Evolutionary conservation across 1,140 invertebrate species (phyloP).

Genomic region (Trichonephila clavipes): DNA sequence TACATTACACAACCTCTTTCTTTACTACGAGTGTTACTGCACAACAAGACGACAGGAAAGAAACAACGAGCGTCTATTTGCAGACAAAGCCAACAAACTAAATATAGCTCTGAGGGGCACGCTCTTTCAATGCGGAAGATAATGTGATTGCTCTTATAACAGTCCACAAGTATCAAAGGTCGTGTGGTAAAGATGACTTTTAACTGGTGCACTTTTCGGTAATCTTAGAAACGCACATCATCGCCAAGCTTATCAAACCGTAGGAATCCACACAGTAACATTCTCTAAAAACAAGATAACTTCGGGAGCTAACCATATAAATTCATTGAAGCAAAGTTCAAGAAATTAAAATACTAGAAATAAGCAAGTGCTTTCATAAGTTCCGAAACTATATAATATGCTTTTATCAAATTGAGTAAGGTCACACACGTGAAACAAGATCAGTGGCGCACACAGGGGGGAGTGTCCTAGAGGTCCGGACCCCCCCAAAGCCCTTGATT

Average conservation of each 20-base stretch:
- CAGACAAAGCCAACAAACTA: slow-evolving; percentile 3
- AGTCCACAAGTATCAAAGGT: slow-evolving; percentile 8
- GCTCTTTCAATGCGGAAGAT: slow-evolving; percentile 8
- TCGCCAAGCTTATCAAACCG: background rate
- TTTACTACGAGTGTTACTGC: background rate
- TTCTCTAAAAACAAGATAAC: background rate
- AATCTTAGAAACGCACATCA: background rate
- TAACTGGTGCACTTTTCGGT: background rate
- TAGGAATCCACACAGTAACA: background rate
- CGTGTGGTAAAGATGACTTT: background rate
- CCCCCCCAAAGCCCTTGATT: no score
- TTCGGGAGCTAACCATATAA: background rate
- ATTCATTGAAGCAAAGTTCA: background rate
- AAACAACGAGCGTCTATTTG: slow-evolving; percentile 1
- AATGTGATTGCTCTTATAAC: background rate
- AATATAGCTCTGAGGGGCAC: background rate
- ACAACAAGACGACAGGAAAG: background rate
- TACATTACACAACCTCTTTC: background rate
- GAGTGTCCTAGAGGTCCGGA: no score
- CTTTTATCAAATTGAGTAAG: no score
- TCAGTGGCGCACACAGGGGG: no score
- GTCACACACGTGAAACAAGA: no score
- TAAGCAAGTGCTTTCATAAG: background rate
- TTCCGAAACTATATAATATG: no score
- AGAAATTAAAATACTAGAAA: background rate